Conservation (phyloP, 2,113 vertebrate species). For the Pandion haliaetus region DNA sequence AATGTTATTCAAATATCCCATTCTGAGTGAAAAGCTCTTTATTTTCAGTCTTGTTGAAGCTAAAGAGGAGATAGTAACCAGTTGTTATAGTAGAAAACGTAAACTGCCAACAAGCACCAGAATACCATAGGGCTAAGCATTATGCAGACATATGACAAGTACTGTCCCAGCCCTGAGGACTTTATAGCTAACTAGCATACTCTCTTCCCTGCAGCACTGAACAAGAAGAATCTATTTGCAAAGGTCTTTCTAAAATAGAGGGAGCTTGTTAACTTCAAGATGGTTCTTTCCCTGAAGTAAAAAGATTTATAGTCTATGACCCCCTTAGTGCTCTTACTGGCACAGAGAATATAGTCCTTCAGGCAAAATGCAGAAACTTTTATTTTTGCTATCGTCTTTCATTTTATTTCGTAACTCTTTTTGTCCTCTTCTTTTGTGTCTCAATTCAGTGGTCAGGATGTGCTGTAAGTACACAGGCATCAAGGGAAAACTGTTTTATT, state of each 20-base stretch:
- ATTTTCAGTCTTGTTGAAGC: neutral
- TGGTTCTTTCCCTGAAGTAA: neutral
- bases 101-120: neutral
- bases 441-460: neutral
- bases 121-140: neutral
- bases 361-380: neutral
- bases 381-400: neutral
- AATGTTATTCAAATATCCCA: neutral
- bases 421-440: neutral
- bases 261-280: neutral
- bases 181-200: neutral
- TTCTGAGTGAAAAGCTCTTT: neutral
- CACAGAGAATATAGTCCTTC: neutral
- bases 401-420: neutral
- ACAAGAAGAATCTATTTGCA: neutral
- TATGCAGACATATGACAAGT: neutral
- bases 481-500: neutral
- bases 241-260: neutral
- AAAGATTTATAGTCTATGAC: neutral
- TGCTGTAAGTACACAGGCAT: neutral
- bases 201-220: neutral
- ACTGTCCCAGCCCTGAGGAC: neutral
- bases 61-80: neutral
- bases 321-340: neutral
- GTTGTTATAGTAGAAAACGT: neutral